Evolutionary conservation across 2,888 invertebrate genomes (phyloP), one percentile per base, ranked within the genome.

Genomic region (Sarcophaga variegata): DNA sequence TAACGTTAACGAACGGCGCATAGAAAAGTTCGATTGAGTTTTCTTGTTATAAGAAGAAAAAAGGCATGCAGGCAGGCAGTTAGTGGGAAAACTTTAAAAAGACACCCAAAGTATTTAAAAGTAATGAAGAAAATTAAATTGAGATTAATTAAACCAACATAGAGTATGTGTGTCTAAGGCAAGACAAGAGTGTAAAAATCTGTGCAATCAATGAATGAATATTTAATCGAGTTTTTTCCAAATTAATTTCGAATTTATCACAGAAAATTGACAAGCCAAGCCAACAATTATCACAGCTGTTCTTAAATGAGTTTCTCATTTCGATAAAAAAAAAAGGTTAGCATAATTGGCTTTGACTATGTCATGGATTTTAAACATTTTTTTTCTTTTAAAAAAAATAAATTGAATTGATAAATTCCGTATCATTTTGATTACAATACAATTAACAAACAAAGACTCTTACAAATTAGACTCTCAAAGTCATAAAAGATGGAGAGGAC

Each of bases 1-100:
- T 81, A 70, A 76, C 84, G 80, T 71, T 37, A 64, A 80, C 64
- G 71, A 54, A 54, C 5, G 4, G 54, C 5, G 54, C 17, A 54
- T 37, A 54, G 54, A 54, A 54, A 54, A 54, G 14, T 80, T 81
- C 71, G 76, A 81, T 71, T 81, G 37, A 49, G 80, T 70, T 71
- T 62, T 80, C 66, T 54, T 85, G 14, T 54, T 54, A 17, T 37
- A 54, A 11, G 1, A 49, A 14, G 12, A 54, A 54, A 54, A 12
- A 54, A 49, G 14, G 4, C 4, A 14, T 1, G 54, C 54, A 54
- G 54, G 14, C 12, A 17, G 17, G 5, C 5, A 54, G 17, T 4
- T 2, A 54, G 54, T 54, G 54, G 17, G 54, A 54, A 54, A 54
- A 54, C 14, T 54, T 54, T 54, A 54, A 12, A 54, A 14, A 54